phyloP scores from a whole-genome alignment of 2,113 vertebrate genomes.

The Lamprologus callipterus region DNA sequence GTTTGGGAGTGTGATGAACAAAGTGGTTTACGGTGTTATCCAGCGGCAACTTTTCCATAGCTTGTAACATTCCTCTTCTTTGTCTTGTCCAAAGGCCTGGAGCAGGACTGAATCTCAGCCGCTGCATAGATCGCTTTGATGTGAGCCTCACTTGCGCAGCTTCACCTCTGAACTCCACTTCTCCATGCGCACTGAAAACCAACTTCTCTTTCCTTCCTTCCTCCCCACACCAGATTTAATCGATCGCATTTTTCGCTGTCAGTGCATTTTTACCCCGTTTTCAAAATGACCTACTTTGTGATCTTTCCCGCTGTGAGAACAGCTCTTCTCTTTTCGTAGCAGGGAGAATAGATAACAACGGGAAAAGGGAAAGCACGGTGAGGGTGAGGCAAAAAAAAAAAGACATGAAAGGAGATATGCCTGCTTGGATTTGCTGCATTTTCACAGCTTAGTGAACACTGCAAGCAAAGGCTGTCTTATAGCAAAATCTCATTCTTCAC shows the following conservation, averaged over 20 bases:
- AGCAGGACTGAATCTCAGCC: not conserved
- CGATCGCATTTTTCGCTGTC: not conserved
- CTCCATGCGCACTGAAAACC: not conserved
- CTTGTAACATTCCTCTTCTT: not conserved
- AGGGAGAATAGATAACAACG: not conserved
- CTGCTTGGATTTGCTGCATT: not conserved
- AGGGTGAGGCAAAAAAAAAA: not conserved
- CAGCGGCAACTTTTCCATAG: accelerated
- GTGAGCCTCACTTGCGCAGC: not conserved
- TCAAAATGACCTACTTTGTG: conserved; percentile 51
- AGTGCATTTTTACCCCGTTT: not conserved
- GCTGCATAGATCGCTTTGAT: not conserved
- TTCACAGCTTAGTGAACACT: not conserved
- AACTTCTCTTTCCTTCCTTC: not conserved
- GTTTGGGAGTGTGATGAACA: not conserved
- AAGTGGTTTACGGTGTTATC: not conserved
- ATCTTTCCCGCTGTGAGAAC: conserved; percentile 2
- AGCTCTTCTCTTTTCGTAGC: not conserved
- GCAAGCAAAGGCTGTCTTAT: not conserved
- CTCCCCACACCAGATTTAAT: not conserved
- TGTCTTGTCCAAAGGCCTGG: not conserved
- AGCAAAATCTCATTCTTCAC: not conserved
- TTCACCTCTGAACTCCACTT: conserved; percentile 3
- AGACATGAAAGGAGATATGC: not conserved
- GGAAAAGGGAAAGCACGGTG: not conserved